Conservation (phyloP, 2,888 invertebrate species). For the Athalia rosae region DNA sequence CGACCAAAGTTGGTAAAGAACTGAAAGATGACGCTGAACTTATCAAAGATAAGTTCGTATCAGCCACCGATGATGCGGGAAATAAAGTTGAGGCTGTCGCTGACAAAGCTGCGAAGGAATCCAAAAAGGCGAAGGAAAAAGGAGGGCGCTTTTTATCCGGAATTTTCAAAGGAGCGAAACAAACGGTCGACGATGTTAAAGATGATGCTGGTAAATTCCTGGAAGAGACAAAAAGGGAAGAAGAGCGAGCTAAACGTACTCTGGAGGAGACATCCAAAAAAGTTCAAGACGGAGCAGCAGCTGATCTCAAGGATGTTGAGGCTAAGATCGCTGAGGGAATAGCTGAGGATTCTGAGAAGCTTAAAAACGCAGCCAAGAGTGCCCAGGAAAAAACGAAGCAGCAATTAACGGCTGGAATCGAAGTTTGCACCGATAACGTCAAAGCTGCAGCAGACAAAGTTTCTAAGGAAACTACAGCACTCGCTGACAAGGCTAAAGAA, state of each 20-base stretch:
- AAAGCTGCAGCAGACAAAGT: slow-evolving; percentile 76
- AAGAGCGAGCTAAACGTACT: slow-evolving; percentile 46
- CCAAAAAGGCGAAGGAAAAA: slow-evolving; percentile 53
- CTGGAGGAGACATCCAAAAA: slow-evolving; percentile 52
- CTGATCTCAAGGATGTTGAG: slow-evolving; percentile 27
- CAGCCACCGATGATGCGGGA: background rate
- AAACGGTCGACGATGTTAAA: slow-evolving; percentile 56
- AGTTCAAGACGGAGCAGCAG: slow-evolving; percentile 46
- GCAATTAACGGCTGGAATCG: slow-evolving; percentile 37
- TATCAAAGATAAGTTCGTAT: slow-evolving; percentile 48
- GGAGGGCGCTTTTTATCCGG: slow-evolving; percentile 54
- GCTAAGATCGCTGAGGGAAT: slow-evolving; percentile 25
- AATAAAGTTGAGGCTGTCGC: slow-evolving; percentile 32
- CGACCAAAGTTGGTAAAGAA: slow-evolving; percentile 24
- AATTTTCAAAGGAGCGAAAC: slow-evolving; percentile 62
- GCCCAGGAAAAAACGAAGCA: slow-evolving; percentile 54
- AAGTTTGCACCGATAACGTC: slow-evolving; percentile 13
- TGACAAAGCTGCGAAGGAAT: slow-evolving; percentile 51
- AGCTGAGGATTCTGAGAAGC: background rate
- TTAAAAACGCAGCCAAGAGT: slow-evolving; percentile 55
- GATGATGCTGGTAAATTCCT: slow-evolving; percentile 57
- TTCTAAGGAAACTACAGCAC: slow-evolving; percentile 58
- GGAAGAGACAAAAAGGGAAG: slow-evolving; percentile 56
- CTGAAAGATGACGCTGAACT: slow-evolving; percentile 27
- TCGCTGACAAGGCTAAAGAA: slow-evolving; percentile 7